Conservation (phyloP, 2,113 vertebrate genomes). For the Trogon surrucura region DNA sequence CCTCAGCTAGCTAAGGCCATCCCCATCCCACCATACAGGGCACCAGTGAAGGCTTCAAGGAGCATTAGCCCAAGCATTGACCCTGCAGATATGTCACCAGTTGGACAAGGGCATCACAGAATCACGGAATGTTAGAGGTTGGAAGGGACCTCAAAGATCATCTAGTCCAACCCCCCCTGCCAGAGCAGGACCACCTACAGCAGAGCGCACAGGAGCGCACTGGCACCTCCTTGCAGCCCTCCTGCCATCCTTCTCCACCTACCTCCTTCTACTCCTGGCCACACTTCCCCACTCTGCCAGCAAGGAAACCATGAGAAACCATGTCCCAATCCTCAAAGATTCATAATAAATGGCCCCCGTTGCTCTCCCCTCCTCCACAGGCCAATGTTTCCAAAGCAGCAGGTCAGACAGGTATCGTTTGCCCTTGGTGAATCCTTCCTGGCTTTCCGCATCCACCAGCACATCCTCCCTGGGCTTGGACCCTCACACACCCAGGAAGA, state of each 20-base stretch:
- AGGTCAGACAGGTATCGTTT: neutral
- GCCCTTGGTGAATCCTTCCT: neutral
- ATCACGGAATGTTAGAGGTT: too few relatives aligned
- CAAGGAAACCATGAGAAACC: neutral
- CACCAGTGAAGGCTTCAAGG: neutral
- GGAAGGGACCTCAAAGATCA: too few relatives aligned
- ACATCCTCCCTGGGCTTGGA: neutral
- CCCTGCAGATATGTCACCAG: accelerated
- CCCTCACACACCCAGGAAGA: neutral
- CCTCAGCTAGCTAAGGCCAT: neutral
- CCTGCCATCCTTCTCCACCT: neutral
- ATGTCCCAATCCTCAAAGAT: neutral
- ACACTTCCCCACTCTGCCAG: neutral
- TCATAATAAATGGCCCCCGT: neutral
- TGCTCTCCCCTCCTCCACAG: neutral
- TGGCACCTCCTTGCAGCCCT: neutral
- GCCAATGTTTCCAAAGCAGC: neutral
- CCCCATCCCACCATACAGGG: neutral
- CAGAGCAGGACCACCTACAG: too few relatives aligned
- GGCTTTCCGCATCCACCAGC: too few relatives aligned
- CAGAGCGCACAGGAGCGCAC: too few relatives aligned
- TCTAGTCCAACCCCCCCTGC: too few relatives aligned
- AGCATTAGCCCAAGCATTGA: neutral
- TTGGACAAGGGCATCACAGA: accelerated
- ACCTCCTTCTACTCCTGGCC: neutral